phyloP scores from a whole-genome alignment of 1,140 invertebrate species.

The Lerema accius region DNA sequence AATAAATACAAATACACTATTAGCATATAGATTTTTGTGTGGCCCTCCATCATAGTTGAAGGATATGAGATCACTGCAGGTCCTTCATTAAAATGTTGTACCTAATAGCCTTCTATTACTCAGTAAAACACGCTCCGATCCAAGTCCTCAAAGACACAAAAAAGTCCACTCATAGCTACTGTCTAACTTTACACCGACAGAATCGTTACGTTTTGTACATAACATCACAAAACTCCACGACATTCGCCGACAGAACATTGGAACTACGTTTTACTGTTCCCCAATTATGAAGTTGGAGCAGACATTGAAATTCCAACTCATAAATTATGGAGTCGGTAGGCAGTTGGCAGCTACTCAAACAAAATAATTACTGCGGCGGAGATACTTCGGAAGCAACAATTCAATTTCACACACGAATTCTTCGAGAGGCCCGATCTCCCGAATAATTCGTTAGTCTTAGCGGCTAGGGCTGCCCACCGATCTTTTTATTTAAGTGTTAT shows the following conservation, averaged over 20 bases:
- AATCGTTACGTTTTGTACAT: no score
- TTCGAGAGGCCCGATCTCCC: constrained; percentile 47
- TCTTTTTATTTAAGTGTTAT: neutral
- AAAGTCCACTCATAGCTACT: no score
- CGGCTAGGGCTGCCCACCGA: constrained; percentile 1
- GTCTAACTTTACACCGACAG: no score
- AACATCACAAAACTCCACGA: neutral
- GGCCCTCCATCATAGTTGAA: no score
- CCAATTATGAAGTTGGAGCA: constrained; percentile 1
- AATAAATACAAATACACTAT: no score
- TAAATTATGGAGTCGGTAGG: constrained; percentile 33
- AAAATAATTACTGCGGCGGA: constrained; percentile 33
- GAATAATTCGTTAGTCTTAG: constrained; percentile 43
- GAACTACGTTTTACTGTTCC: neutral
- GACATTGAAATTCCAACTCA: constrained; percentile 12
- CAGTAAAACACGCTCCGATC: no score
- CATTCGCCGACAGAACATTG: neutral
- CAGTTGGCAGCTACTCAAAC: constrained; percentile 34
- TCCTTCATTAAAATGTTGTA: no score
- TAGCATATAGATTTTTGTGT: no score
- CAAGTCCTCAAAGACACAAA: no score
- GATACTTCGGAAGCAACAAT: constrained; percentile 41
- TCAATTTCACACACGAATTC: constrained; percentile 56
- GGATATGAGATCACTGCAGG: no score
- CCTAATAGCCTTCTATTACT: no score